Base-by-base conservation (phyloP, 2,888 invertebrate species). In the Tachina fera region DNA sequence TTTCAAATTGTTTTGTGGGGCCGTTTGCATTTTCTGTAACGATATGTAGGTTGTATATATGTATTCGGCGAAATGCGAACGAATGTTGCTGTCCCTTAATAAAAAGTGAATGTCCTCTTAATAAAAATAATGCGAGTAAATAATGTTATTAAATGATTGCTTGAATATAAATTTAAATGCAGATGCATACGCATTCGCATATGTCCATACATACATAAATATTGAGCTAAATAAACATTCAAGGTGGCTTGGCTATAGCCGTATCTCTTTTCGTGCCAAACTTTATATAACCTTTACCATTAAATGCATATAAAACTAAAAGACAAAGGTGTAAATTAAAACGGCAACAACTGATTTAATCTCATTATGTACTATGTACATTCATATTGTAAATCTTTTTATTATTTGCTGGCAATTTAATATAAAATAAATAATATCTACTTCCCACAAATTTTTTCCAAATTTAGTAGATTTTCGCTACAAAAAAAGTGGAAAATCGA, bases 91-190 rank as follows among this genome's bases (percentile, higher is more conserved):
- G 16, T 74, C 74, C 45, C 31, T 65, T 56, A 16, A 39, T 63
- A 39, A 67, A 67, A 76, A 76, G 76, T 76, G 56, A 76, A 76
- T 67, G 76, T 53, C 67, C 67, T 49, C 67, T 58, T 56, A 49
- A 31, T 16, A 56, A 76, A 58, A 58, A 14, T 16, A 67, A 76
- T 39, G 22, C 39, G 14, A 13, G n/a, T 56, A 56, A 53, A 74
- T 43, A 65, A 76, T 45, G 22, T 76, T 22, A 31, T 53, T 65
- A 65, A 76, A 45, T 65, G 53, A 43, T 13, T 65, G 16, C 43
- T 43, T 16, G 31, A 16, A 56, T 58, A 47, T 67, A 67, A 39
- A 47, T 67, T 45, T 56, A 56, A 16, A 47, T 47, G 67, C 41
- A 45, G n/a, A 53, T 47, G 14, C 56, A 67, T 16, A 47, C n/a